A percentile compares a stretch with the other conserved stretches of the same genome.
phyloP scores from a whole-genome alignment of 2,888 invertebrate genomes.

The Polydesmus complanatus region DNA sequence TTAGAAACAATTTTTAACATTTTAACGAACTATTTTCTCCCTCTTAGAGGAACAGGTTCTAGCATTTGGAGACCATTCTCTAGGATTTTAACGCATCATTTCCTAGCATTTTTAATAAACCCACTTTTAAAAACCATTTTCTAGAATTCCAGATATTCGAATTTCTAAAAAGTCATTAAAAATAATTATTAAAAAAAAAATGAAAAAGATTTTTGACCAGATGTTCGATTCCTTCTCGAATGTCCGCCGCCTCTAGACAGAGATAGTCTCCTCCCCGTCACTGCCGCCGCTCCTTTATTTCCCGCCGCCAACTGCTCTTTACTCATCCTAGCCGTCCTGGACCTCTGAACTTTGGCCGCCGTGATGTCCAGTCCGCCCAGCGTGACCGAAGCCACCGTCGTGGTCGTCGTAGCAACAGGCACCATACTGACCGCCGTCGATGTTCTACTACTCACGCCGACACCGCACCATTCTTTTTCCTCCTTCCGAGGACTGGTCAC shows the following conservation, averaged over 20 bases:
- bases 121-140: too few relatives aligned
- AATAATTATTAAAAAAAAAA: too few relatives aligned
- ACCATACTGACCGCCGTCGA: background rate
- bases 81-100: too few relatives aligned
- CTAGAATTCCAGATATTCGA: too few relatives aligned
- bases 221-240: background rate
- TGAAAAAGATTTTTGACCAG: background rate
- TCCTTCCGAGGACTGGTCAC: constrained; percentile 42
- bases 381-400: background rate
- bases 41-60: too few relatives aligned
- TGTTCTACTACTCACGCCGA: background rate
- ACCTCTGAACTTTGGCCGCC: constrained; percentile 5
- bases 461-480: constrained; percentile 1
- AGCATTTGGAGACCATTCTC: too few relatives aligned
- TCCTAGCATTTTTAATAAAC: too few relatives aligned
- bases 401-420: background rate
- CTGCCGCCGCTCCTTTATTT: background rate
- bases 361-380: background rate
- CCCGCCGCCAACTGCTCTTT: background rate
- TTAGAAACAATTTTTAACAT: too few relatives aligned
- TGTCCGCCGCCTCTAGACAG: constrained; percentile 1
- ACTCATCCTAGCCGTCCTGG: constrained; percentile 5
- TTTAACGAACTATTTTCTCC: too few relatives aligned
- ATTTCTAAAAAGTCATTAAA: too few relatives aligned
- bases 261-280: background rate